These are phyloP conservation scores for Eupeodes corollae DNA, from an alignment of 1,140 invertebrate species.

Conservation along the genomic window DNA sequence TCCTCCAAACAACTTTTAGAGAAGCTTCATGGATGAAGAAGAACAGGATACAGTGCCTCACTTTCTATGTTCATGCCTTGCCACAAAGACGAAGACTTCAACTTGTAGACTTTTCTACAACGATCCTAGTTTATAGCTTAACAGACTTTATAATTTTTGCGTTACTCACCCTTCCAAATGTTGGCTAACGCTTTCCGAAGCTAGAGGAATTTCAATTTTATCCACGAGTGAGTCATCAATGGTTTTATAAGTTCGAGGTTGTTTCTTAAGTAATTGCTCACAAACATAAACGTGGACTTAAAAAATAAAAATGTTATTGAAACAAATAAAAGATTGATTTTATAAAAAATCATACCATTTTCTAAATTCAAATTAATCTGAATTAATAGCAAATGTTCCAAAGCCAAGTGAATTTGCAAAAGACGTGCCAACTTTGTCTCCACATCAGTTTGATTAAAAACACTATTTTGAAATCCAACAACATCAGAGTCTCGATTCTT, in stretches of 20 bases:
- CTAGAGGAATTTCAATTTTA: conserved; percentile 25
- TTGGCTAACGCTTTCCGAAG: conserved; percentile 20
- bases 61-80: too few species aligned
- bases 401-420: conserved; percentile 27
- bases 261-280: conserved; percentile 19
- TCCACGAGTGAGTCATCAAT: conserved; percentile 24
- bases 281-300: conserved; percentile 29
- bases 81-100: too few species aligned
- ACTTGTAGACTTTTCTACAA: too few species aligned
- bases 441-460: conserved; percentile 25
- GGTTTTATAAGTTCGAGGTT: conserved; percentile 13
- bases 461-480: conserved; percentile 28
- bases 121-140: too few species aligned
- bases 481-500: conserved; percentile 14
- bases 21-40: too few species aligned
- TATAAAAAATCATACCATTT: conserved; percentile 15
- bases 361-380: conserved; percentile 32
- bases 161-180: conserved; percentile 20
- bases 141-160: too few species aligned
- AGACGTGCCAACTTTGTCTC: conserved; percentile 19
- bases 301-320: neutral
- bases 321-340: neutral
- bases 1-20: too few species aligned
- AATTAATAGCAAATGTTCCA: conserved; percentile 34
- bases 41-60: too few species aligned